phyloP scores from a whole-genome alignment of 1,140 invertebrate genomes.

The Drosophila funebris region DNA sequence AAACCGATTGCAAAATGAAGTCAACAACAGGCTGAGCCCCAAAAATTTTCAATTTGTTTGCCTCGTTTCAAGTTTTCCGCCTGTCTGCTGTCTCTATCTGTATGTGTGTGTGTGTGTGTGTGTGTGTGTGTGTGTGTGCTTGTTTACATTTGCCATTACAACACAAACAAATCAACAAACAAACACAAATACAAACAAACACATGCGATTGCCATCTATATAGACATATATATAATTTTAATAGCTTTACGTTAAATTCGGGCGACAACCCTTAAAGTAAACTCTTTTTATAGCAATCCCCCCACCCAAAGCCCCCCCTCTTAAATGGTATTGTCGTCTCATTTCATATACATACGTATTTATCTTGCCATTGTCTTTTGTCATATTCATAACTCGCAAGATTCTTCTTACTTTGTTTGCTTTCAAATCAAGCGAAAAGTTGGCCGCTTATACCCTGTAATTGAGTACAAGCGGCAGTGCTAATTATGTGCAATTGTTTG shows the following conservation, averaged over 20 bases:
- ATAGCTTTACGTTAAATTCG: slow-evolving; percentile 35
- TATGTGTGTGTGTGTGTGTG: not conserved
- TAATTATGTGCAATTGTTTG: not conserved
- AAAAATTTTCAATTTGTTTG: slow-evolving; percentile 40
- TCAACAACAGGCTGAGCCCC: slow-evolving; percentile 23
- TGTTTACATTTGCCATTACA: slow-evolving; percentile 48
- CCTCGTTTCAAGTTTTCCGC: slow-evolving; percentile 8
- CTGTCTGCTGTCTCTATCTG: not conserved
- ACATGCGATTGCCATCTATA: slow-evolving; percentile 20
- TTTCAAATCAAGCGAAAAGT: too few species aligned
- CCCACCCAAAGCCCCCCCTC: not conserved
- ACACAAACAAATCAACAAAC: slow-evolving; percentile 38
- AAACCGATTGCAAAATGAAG: slow-evolving; percentile 44
- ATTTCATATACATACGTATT: not conserved
- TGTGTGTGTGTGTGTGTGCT: not conserved
- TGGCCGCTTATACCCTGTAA: not conserved
- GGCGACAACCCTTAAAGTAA: not conserved
- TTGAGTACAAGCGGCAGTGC: not conserved
- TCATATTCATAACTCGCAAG: not conserved
- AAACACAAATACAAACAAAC: not conserved
- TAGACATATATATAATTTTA: slow-evolving; percentile 34
- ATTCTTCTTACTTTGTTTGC: not conserved
- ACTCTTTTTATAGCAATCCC: not conserved
- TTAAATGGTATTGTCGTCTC: not conserved
- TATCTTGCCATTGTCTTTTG: not conserved